Evolutionary conservation across 2,888 invertebrate species (phyloP).

Genomic region (Drosophila testacea): DNA sequence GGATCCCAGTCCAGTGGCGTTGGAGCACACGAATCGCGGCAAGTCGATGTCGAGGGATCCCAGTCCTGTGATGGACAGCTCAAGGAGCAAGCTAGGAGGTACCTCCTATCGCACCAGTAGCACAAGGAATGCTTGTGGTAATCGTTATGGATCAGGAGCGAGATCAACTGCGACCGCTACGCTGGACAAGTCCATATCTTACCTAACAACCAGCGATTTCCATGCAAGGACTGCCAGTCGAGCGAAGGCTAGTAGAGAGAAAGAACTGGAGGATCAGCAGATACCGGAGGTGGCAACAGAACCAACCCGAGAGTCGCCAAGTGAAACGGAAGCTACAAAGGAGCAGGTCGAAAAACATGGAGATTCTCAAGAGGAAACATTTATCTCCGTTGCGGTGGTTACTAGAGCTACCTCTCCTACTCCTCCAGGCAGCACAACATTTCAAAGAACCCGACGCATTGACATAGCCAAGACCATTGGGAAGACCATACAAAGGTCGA

Average conservation of each 20-base stretch:
- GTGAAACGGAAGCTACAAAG: constrained; percentile 17
- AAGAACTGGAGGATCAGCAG: constrained; percentile 56
- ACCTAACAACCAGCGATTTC: constrained; percentile 84
- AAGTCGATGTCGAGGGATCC: constrained; percentile 86
- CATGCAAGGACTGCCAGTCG: constrained; percentile 82
- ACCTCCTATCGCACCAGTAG: constrained; percentile 77
- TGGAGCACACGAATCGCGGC: constrained; percentile 81
- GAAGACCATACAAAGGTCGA: constrained; percentile 88
- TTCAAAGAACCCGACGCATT: constrained; percentile 88
- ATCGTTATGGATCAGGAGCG: constrained; percentile 55
- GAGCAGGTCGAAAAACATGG: constrained; percentile 24
- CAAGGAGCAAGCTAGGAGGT: constrained; percentile 85
- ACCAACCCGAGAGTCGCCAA: constrained; percentile 6
- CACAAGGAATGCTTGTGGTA: constrained; percentile 61
- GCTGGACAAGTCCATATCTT: constrained; percentile 82
- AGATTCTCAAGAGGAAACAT: constrained; percentile 73
- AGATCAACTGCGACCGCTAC: constrained; percentile 40
- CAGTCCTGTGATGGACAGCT: constrained; percentile 85
- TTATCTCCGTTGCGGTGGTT: constrained; percentile 87
- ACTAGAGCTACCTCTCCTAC: constrained; percentile 93
- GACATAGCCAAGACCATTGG: constrained; percentile 91
- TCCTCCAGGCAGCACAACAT: constrained; percentile 87
- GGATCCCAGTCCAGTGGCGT: constrained; percentile 83
- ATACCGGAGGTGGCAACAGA: constrained; percentile 22
- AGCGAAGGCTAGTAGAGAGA: constrained; percentile 83